Base-by-base conservation (phyloP, 2,888 invertebrate species). In the Hypsopygia costalis region DNA sequence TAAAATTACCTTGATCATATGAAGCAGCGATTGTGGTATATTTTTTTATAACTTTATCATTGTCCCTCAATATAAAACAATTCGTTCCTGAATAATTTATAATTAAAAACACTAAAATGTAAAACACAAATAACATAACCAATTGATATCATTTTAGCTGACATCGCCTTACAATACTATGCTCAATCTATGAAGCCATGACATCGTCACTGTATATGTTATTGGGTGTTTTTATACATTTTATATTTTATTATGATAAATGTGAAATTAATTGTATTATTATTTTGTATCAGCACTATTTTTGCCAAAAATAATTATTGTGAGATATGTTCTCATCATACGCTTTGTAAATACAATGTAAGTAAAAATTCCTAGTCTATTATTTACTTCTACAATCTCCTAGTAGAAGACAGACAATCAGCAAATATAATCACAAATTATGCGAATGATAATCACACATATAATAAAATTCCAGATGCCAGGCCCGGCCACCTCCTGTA, bases 61-160 rank as follows among this genome's bases (percentile, higher is more conserved):
- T 43, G 36, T 43, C 43, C 47, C 55, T 55, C 30, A 55, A 41
- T 29, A 53, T 43, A 42, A 49, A 57, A 49, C 65, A 69, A 62
- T 64, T 56, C 51, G 54, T 43, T 45, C 52, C 40, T 36, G 47
- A 43, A 49, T 64, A 42, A 49, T 51, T 63, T 54, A 49, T 40
- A 49, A 63, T 61, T 46, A 57, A 58, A 47, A 78, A 48, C 49
- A 81, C 52, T 61, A 75, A 62, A 72, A 77, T 66, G 44, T 64
- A 56, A 62, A 76, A 72, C 58, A 69, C 52, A 72, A 75, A 74
- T 74, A 83, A 74, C 83, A 85, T 85, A 81, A 85, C 81, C 71
- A 76, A 72, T 46, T 47, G 46, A 62, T 63, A 55, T 41, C 56
- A 83, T 81, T 71, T 68, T 79, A 69, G 50, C 36, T 34, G 22